Evolutionary conservation across 1,140 invertebrate genomes (phyloP).

Genomic region (Drosophila nebulosa): DNA sequence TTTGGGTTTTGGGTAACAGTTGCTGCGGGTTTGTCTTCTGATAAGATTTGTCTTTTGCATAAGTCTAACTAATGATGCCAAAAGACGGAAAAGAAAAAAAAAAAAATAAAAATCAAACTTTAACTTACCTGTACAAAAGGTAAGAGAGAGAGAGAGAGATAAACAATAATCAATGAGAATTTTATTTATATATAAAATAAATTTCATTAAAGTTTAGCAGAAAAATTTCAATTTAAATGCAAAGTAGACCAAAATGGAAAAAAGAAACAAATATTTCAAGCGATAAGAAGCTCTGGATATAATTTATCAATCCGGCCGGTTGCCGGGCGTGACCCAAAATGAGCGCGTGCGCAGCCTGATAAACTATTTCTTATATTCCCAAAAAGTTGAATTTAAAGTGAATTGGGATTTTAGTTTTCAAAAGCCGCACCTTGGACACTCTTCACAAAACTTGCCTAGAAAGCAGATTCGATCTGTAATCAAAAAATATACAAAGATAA

Average conservation of each 20-base stretch:
- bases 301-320: constrained; percentile 40
- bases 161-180: neutral
- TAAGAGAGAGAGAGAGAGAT: neutral
- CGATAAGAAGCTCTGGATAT: constrained; percentile 23
- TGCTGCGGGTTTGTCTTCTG: constrained; percentile 37
- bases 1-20: constrained; percentile 8
- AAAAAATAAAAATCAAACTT: neutral
- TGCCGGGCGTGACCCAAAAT: constrained; percentile 12
- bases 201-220: constrained; percentile 10
- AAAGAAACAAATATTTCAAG: neutral
- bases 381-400: no score
- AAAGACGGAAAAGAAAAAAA: neutral
- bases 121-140: neutral
- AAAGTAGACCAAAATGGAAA: constrained; percentile 4
- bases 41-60: constrained; percentile 55
- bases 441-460: no score
- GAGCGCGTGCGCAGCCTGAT: constrained; percentile 31
- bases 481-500: no score
- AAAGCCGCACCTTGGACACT: no score
- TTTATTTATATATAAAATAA: constrained; percentile 16
- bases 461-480: no score
- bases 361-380: constrained; percentile 63
- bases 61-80: constrained; percentile 66
- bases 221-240: constrained; percentile 40
- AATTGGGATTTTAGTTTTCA: no score